Evolutionary conservation across 2,888 invertebrate genomes (phyloP).

Genomic region (Standfussiana lucernea): DNA sequence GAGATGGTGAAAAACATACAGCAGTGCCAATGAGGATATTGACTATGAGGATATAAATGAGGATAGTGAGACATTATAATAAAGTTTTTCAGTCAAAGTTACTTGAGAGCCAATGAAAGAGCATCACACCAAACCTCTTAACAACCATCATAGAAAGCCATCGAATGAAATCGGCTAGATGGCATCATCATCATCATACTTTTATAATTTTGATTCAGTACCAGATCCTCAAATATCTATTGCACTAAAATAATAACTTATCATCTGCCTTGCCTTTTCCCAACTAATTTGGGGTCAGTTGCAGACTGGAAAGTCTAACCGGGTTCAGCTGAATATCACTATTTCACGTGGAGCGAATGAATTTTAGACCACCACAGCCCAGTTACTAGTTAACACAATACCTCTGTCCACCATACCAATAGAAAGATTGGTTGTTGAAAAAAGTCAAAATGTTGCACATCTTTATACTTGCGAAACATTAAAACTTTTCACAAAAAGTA

Average conservation of each 20-base stretch:
- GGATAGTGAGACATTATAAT: not conserved
- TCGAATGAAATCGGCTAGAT: not conserved
- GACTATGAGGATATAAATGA: too few relatives aligned
- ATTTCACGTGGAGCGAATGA: not conserved
- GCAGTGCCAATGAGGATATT: not conserved
- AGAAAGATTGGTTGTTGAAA: not conserved
- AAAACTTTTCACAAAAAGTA: conserved; percentile 6
- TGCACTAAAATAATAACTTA: not conserved
- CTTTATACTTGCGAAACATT: not conserved
- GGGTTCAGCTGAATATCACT: not conserved
- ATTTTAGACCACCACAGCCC: not conserved
- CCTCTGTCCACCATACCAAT: not conserved
- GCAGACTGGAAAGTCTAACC: not conserved
- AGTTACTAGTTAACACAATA: not conserved
- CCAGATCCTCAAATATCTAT: not conserved
- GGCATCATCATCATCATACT: not conserved
- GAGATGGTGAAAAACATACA: not conserved
- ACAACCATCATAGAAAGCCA: not conserved
- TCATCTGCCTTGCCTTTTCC: not conserved
- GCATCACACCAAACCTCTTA: not conserved
- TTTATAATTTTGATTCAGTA: not conserved
- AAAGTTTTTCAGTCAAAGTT: not conserved
- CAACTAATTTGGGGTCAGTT: not conserved
- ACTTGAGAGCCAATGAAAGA: not conserved
- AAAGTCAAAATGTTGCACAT: not conserved